Percentiles rank a stretch among this genome's conserved stretches.
phyloP scores from a whole-genome alignment of 2,797 vertebrate genomes.

The Eospalax fontanierii region DNA sequence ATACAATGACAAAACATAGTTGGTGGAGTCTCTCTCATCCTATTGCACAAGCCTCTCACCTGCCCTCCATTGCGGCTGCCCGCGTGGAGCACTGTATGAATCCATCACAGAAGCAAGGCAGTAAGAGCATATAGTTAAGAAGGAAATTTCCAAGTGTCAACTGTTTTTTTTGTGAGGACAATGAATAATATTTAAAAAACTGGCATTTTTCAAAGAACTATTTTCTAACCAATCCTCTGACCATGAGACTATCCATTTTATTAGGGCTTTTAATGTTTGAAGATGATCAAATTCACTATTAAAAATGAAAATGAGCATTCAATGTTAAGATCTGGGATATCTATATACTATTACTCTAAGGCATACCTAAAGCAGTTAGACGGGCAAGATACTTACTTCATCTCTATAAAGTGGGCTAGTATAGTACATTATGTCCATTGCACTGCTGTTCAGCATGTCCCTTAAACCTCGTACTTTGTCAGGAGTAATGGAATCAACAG shows the following conservation, averaged over 20 bases:
- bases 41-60: neutral
- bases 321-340: neutral
- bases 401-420: constrained; percentile 99
- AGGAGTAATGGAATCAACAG: constrained; percentile 98
- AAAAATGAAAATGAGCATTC: neutral
- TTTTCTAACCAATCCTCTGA: constrained; percentile 45
- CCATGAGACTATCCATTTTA: constrained; percentile 22
- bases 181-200: constrained; percentile 52
- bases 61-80: no score
- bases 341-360: neutral
- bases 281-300: constrained; percentile 53
- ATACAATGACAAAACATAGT: neutral
- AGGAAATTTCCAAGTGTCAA: neutral
- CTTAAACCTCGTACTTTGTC: constrained; percentile 98
- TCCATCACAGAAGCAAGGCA: neutral
- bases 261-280: constrained; percentile 26
- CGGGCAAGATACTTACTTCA: constrained; percentile 91
- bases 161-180: constrained; percentile 8
- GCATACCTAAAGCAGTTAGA: neutral
- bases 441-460: constrained; percentile 99
- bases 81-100: neutral
- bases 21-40: neutral
- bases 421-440: constrained; percentile 99
- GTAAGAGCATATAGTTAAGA: constrained; percentile 13
- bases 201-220: constrained; percentile 32